Percentiles rank a stretch among this genome's conserved stretches.
These are phyloP conservation scores for Ophraella communa DNA, from an alignment of 2,888 invertebrate genomes.

Conservation along the genomic window DNA sequence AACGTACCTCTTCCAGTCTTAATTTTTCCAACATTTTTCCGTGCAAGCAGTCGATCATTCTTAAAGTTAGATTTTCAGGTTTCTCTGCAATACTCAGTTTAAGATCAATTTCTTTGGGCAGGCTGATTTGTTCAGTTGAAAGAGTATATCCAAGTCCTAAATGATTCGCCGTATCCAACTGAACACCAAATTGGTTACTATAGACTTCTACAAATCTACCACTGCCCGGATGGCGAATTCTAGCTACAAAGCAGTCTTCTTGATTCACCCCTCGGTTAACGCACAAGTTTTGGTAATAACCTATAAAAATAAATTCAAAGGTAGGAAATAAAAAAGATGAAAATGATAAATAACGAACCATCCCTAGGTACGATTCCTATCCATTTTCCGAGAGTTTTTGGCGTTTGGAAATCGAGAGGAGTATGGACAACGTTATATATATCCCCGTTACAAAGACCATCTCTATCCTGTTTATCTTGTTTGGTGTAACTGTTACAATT, in stretches of 20 bases:
- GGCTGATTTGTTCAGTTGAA: slow-evolving; percentile 35
- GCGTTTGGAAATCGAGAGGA: slow-evolving; percentile 74
- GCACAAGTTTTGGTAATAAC: slow-evolving; percentile 84
- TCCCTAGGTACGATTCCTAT: slow-evolving; percentile 69
- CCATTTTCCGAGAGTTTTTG: slow-evolving; percentile 68
- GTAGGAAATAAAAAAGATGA: too few relatives aligned
- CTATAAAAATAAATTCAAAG: too few relatives aligned
- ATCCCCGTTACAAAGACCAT: slow-evolving; percentile 76
- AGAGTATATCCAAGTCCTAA: slow-evolving; percentile 45
- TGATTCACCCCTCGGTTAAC: slow-evolving; percentile 67
- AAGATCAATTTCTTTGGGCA: too few relatives aligned
- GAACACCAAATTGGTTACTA: slow-evolving; percentile 86
- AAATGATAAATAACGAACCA: slow-evolving; percentile 52
- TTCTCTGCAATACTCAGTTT: not conserved
- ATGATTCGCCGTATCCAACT: slow-evolving; percentile 81
- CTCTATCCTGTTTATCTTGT: slow-evolving; percentile 61
- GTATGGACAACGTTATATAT: slow-evolving; percentile 74
- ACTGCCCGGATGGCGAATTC: slow-evolving; percentile 69
- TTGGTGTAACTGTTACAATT: slow-evolving; percentile 79
- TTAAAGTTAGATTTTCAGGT: not conserved
- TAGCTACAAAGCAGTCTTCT: slow-evolving; percentile 68
- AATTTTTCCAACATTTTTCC: not conserved
- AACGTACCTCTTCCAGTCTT: not conserved
- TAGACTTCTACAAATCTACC: slow-evolving; percentile 82
- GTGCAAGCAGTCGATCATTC: not conserved